Evolutionary conservation across 1,140 invertebrate species (phyloP).

Genomic region (Yoshiicerus persimilis): DNA sequence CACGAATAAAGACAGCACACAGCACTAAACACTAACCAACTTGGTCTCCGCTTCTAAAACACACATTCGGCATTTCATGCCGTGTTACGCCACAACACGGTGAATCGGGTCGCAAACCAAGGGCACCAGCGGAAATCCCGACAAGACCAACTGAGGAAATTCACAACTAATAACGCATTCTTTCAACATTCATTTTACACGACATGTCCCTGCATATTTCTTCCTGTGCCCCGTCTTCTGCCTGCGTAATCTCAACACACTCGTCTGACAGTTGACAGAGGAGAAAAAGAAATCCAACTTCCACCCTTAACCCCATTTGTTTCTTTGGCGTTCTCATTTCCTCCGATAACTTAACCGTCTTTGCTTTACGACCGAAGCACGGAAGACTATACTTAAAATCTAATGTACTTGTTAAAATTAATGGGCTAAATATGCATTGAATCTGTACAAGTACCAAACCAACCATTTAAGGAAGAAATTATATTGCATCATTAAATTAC

Average conservation of each 20-base stretch:
- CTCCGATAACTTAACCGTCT: not conserved
- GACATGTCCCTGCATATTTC: not conserved
- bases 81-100: not conserved
- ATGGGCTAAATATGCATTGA: not conserved
- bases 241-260: not conserved
- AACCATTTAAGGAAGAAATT: not conserved
- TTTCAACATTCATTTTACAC: not conserved
- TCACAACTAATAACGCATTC: not conserved
- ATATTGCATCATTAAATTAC: too few species aligned
- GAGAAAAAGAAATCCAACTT: not conserved
- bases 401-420: not conserved
- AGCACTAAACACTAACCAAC: not conserved
- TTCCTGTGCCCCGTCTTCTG: not conserved
- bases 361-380: not conserved
- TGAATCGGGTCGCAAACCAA: not conserved
- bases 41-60: not conserved
- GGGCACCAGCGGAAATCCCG: not conserved
- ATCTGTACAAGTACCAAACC: not conserved
- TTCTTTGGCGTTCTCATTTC: not conserved
- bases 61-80: not conserved
- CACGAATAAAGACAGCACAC: not conserved
- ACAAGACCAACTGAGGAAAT: not conserved
- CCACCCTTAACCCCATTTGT: not conserved
- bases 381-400: too few species aligned
- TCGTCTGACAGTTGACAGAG: not conserved